Percentiles rank a stretch among this genome's conserved stretches.
Conservation (phyloP, 2,113 vertebrate species). For the Petrocephalus microphthalmus region DNA sequence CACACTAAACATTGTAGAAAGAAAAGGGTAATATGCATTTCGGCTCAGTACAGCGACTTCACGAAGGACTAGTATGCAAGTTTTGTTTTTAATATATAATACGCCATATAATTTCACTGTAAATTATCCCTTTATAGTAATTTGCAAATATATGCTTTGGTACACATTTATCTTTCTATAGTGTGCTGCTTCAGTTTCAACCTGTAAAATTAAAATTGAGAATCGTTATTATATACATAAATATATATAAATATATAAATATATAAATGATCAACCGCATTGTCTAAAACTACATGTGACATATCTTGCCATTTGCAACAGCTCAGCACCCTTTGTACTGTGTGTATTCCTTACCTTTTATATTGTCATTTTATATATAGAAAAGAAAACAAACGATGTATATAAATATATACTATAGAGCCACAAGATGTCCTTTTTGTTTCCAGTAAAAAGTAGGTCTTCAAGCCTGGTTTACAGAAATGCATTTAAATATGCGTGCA, state of each 20-base stretch:
- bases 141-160: conserved; percentile 89
- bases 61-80: conserved; percentile 27
- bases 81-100: conserved; percentile 46
- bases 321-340: conserved; percentile 94
- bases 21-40: conserved; percentile 30
- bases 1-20: conserved; percentile 25
- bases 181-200: conserved; percentile 58
- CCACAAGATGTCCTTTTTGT: conserved; percentile 67
- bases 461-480: conserved; percentile 87
- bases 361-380: conserved; percentile 98
- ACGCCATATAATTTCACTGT: conserved; percentile 67
- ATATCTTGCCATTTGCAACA: conserved; percentile 90
- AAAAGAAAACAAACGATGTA: conserved; percentile 64
- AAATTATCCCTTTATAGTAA: conserved; percentile 79
- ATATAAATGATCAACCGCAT: conserved; percentile 87
- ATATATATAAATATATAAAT: conserved; percentile 55
- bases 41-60: conserved; percentile 3
- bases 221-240: conserved; percentile 33
- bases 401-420: conserved; percentile 95
- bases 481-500: conserved; percentile 77
- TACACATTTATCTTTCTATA: conserved; percentile 75
- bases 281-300: conserved; percentile 82
- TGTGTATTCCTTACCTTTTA: conserved; percentile 98
- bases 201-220: conserved; percentile 55
- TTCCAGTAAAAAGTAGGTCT: conserved; percentile 86